Percentiles rank a stretch among this genome's conserved stretches.
Conservation (phyloP, 2,113 vertebrate genomes). For the human (Homo sapiens) region DNA sequence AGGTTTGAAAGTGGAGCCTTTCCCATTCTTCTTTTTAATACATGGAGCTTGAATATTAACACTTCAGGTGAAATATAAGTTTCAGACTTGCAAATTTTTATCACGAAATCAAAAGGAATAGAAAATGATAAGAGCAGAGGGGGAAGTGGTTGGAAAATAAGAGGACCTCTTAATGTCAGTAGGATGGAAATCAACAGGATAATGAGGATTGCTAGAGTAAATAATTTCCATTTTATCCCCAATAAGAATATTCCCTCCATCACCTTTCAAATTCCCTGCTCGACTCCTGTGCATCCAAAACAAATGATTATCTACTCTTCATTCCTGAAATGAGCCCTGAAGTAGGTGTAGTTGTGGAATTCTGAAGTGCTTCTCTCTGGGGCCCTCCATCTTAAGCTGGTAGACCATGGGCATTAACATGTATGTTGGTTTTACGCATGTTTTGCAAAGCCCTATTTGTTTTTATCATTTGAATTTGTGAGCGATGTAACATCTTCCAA, state of each 20-base stretch:
- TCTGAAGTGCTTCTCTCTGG: conserved; percentile 67
- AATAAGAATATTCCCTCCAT: conserved; percentile 60
- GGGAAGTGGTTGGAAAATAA: conserved; percentile 43
- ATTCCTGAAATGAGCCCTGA: conserved; percentile 65
- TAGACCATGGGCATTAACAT: conserved; percentile 64
- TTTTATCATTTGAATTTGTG: conserved; percentile 75
- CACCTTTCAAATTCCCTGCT: conserved; percentile 73
- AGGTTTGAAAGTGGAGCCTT: conserved; percentile 35
- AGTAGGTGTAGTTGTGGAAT: conserved; percentile 69
- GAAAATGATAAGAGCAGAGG: conserved; percentile 61
- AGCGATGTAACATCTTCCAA: conserved; percentile 39
- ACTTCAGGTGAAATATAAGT: conserved; percentile 65
- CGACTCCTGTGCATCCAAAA: conserved; percentile 57
- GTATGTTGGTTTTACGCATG: conserved; percentile 66
- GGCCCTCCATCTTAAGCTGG: conserved; percentile 49
- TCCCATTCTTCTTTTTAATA: conserved; percentile 40
- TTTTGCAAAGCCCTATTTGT: conserved; percentile 71
- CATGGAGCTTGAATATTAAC: conserved; percentile 58
- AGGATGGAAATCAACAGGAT: conserved; percentile 71
- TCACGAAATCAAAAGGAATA: conserved; percentile 72
- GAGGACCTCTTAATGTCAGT: conserved; percentile 71
- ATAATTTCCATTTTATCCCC: conserved; percentile 78
- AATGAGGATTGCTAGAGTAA: conserved; percentile 72
- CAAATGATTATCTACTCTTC: conserved; percentile 71
- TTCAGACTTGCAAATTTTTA: conserved; percentile 78